A percentile compares a stretch with the other conserved stretches of the same genome.
These are phyloP conservation scores for Xylota segnis DNA, from an alignment of 2,888 invertebrate genomes.

Conservation along the genomic window DNA sequence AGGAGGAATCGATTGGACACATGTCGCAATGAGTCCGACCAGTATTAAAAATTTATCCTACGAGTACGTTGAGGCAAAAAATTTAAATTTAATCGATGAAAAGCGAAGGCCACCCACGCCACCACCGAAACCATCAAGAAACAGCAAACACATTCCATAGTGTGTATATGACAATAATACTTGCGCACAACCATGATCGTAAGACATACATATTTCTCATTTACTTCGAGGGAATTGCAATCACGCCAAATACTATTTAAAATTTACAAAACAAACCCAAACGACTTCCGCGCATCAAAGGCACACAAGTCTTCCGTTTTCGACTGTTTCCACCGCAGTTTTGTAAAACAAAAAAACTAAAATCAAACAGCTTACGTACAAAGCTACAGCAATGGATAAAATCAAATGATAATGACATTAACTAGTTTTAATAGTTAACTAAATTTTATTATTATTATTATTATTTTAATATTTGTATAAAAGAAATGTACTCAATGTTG, in stretches of 20 bases:
- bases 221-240: constrained; percentile 15
- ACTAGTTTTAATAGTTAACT: constrained; percentile 61
- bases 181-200: constrained; percentile 23
- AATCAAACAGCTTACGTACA: constrained; percentile 32
- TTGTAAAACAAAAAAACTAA: constrained; percentile 31
- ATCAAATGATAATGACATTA: constrained; percentile 43
- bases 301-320: constrained; percentile 61
- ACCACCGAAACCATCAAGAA: constrained; percentile 84
- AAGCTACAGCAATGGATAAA: constrained; percentile 33
- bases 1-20: constrained; percentile 81
- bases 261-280: constrained; percentile 40
- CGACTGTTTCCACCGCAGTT: constrained; percentile 6
- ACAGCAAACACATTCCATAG: constrained; percentile 84
- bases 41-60: constrained; percentile 82
- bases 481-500: constrained; percentile 64
- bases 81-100: constrained; percentile 80
- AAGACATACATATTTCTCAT: not conserved
- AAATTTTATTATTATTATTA: constrained; percentile 30
- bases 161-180: constrained; percentile 41
- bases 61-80: constrained; percentile 82
- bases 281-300: constrained; percentile 32
- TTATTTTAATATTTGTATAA: constrained; percentile 24
- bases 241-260: constrained; percentile 71
- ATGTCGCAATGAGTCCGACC: constrained; percentile 78
- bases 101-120: constrained; percentile 83